These are phyloP conservation scores for Macrophya annulata DNA, from an alignment of 2,888 invertebrate species.

Conservation along the genomic window DNA sequence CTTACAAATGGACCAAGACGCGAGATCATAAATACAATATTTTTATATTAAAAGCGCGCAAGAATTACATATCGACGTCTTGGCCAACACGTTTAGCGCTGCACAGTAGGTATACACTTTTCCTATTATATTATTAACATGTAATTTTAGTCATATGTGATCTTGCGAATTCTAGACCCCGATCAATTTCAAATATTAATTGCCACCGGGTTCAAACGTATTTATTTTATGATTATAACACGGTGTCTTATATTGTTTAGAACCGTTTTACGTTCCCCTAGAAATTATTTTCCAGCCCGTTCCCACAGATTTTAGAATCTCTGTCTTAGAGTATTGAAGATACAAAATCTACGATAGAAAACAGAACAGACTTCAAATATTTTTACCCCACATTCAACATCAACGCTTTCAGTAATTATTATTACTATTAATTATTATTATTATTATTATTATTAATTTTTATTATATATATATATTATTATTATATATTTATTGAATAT, in stretches of 20 bases:
- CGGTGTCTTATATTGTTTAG: background rate
- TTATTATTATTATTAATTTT: conserved; percentile 55
- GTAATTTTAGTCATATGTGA: background rate
- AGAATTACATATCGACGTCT: conserved; percentile 31
- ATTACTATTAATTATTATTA: conserved; percentile 57
- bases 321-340: conserved; percentile 76
- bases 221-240: background rate
- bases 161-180: conserved; percentile 7
- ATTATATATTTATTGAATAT: conserved; percentile 55
- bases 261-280: conserved; percentile 42
- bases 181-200: background rate
- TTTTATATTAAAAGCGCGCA: conserved; percentile 38
- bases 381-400: conserved; percentile 75
- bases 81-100: conserved; percentile 24
- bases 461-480: conserved; percentile 60
- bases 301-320: conserved; percentile 63
- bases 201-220: background rate
- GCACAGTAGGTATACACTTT: background rate
- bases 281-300: conserved; percentile 52
- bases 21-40: conserved; percentile 5
- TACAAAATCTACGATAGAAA: conserved; percentile 79
- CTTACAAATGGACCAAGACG: conserved; percentile 21
- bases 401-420: conserved; percentile 67
- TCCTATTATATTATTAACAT: conserved; percentile 2
- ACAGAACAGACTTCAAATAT: conserved; percentile 76